Evolutionary conservation across 2,888 invertebrate genomes (phyloP).

Genomic region (Eupithecia centaureata): DNA sequence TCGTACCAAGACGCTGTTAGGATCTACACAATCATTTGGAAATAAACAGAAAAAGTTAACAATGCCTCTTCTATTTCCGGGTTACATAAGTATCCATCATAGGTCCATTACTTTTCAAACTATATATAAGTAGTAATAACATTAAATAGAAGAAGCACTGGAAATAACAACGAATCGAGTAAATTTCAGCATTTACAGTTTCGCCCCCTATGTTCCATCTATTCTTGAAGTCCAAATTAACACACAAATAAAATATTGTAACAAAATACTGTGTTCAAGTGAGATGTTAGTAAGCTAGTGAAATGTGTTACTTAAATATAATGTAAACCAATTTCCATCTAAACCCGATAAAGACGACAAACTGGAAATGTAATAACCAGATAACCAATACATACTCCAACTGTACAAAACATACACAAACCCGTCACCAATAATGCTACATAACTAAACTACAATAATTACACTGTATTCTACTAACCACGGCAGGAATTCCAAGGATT

Average conservation of each 20-base stretch:
- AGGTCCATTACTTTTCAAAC: conserved; percentile 33
- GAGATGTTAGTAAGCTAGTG: conserved; percentile 77
- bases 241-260: conserved; percentile 57
- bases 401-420: conserved; percentile 45
- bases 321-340: conserved; percentile 44
- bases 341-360: conserved; percentile 46
- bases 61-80: conserved; percentile 56
- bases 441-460: conserved; percentile 57
- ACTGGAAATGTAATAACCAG: conserved; percentile 43
- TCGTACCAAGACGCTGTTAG: conserved; percentile 84
- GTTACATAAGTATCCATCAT: conserved; percentile 38
- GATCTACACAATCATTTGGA: conserved; percentile 57
- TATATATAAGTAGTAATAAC: conserved; percentile 18
- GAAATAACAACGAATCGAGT: conserved; percentile 46
- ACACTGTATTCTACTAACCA: conserved; percentile 88
- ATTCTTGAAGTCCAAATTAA: conserved; percentile 83
- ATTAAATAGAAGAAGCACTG: conserved; percentile 57
- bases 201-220: conserved; percentile 78
- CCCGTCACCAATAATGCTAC: conserved; percentile 48
- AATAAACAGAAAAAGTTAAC: conserved; percentile 51
- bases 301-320: conserved; percentile 51
- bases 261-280: conserved; percentile 63
- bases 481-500: conserved; percentile 90
- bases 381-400: conserved; percentile 27
- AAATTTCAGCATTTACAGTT: conserved; percentile 76